These are phyloP conservation scores for Salvator merianae DNA, from an alignment of 2,113 vertebrate genomes.

Conservation along the genomic window DNA sequence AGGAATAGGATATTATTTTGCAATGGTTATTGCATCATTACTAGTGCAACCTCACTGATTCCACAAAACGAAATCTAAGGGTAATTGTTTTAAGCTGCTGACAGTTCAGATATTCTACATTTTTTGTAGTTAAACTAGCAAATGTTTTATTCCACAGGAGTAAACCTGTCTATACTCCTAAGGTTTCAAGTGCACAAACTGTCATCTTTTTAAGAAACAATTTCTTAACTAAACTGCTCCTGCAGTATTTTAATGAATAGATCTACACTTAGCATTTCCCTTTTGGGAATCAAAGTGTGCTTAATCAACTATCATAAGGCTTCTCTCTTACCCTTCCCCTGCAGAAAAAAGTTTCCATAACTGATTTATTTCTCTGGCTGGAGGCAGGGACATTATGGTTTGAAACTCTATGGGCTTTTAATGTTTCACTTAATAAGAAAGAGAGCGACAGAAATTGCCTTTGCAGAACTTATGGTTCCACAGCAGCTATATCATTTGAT, in stretches of 20 bases:
- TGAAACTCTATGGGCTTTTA: not conserved
- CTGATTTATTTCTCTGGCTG: not conserved
- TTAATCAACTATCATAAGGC: not conserved
- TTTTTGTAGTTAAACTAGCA: not conserved
- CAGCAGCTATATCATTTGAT: not conserved
- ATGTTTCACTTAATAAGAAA: not conserved
- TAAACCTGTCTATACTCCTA: not conserved
- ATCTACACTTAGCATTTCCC: not conserved
- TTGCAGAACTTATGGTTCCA: not conserved
- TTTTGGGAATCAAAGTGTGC: not conserved
- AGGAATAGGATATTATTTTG: not conserved
- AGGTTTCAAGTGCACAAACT: not conserved
- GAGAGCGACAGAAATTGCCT: not conserved
- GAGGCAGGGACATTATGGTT: not conserved
- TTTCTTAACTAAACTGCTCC: no score
- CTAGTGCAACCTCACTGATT: not conserved
- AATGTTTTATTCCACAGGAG: not conserved
- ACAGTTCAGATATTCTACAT: not conserved
- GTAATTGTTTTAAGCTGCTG: not conserved
- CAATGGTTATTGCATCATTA: not conserved
- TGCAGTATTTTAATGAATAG: not conserved
- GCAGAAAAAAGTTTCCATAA: not conserved
- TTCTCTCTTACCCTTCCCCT: not conserved
- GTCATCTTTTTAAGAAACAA: not conserved
- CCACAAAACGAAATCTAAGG: not conserved